Percentiles rank a stretch among this genome's conserved stretches.
Conservation (phyloP, 2,797 vertebrate species). For the Delichon dasypus region DNA sequence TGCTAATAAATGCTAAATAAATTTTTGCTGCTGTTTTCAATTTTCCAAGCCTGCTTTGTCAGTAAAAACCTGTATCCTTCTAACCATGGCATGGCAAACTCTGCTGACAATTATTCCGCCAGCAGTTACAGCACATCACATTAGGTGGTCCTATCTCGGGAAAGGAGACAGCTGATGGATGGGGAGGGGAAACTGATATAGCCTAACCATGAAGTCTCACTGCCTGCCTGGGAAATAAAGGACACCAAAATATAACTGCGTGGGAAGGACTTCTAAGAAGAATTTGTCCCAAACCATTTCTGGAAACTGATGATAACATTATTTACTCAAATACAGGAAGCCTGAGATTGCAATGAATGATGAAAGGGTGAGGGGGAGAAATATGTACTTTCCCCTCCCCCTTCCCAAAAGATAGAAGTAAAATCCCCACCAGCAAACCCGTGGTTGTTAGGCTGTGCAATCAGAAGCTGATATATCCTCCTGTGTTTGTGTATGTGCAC, state of each 20-base stretch:
- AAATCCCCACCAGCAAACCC: not conserved
- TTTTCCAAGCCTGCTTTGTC: not conserved
- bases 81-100: not conserved
- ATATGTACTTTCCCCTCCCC: not conserved
- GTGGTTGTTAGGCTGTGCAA: not conserved
- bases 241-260: constrained; percentile 59
- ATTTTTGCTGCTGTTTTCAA: not conserved
- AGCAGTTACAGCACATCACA: not conserved
- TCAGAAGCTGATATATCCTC: not conserved
- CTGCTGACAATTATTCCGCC: not conserved
- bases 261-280: constrained; percentile 74
- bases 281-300: constrained; percentile 67
- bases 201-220: constrained; percentile 33
- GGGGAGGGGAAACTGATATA: constrained; percentile 1
- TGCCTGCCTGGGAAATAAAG: constrained; percentile 63
- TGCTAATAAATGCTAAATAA: not conserved
- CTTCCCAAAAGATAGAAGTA: not conserved
- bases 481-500: not conserved
- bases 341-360: constrained; percentile 55
- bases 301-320: constrained; percentile 73
- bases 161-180: not conserved
- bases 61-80: not conserved
- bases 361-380: constrained; percentile 2
- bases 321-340: constrained; percentile 72
- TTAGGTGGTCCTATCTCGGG: constrained; percentile 21